Evolutionary conservation across 2,797 vertebrate species (phyloP), one percentile per base, ranked within the genome.

Genomic region (Ataeniobius toweri): DNA sequence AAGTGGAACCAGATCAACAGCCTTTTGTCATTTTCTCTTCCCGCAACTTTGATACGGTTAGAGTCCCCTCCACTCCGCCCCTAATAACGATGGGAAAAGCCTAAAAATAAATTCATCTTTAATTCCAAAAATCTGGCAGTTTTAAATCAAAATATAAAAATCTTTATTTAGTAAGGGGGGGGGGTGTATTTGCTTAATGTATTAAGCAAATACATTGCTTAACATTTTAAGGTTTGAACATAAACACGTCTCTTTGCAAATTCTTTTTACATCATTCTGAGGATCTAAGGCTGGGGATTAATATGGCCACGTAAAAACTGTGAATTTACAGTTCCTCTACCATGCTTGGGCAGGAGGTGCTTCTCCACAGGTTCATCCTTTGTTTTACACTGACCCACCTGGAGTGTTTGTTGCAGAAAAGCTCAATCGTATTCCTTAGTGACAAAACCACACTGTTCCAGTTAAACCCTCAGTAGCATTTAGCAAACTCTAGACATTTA

Each of bases 1-100:
- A 78, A 85, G 67, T 69, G 73, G 70, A 78, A 85, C 67, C 78
- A 80, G 76, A 84, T 81, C 73, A 79, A 75, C 71, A 80, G 44
- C 76, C 63, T 81, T 78, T 78, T 73, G 74, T 74, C 59, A 83
- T 73, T 82, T 76, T 39, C 59, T 74, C 28, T 39, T 26, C 18
- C 78, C 78, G 39, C 71, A 63, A 44, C 55, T 31, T 78, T 74
- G 73, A 70, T 77, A 70, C 16, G 78, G 56, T 80, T 68, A 26
- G 9, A 67, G 63, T 9, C 41, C 63, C 10, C 1, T 67, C 12
- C 4, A 6, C 39, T 41, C 63, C 31, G 24, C 5, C 63, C 9
- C 63, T 41, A 10, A 67, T 41, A 13, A 67, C 18, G 12, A 44
- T 67, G 39, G 10, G 36, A 67, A 24, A 41, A 1, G 61, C 28